Evolutionary conservation across 2,113 vertebrate species (phyloP), one percentile per base, ranked within the genome.

Genomic region (Anarhynchus alexandrinus): DNA sequence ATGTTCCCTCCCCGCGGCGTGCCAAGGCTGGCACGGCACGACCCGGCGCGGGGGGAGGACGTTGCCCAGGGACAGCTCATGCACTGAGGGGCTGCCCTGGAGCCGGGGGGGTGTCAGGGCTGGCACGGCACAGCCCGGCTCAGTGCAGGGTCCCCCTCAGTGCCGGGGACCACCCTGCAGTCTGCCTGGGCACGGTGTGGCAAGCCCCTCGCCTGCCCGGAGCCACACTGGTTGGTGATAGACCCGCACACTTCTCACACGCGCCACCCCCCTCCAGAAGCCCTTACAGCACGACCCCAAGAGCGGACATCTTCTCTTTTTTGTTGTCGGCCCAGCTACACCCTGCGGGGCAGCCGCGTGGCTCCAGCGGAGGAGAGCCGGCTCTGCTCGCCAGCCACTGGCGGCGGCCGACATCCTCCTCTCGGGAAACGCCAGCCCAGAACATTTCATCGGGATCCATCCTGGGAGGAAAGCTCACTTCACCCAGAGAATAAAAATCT

Each of bases 1-100:
- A 49, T 11, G 2, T 10, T 34, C 30, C 38, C 36, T 47, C 18
- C 47, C 11, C 0, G 0, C 0, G 0, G n/a, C 3, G 1, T 11
- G 62, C 70, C 78, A 88, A 69, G 65, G 58, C 20, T 0, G 57
- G 69, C 82, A 58, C 10, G n/a, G n/a, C n/a, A n/a, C n/a, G n/a
- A n/a, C 26, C 34, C 0, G 0, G 55, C 64, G 17, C 2, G 1
- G 72, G n/a, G 45, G 67, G 21, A 67, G 11, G 27, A 77, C 0
- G 2, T 21, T 69, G 32, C 34, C 73, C 66, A 42, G 38, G 36
- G 58, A 23, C 49, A 7, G 49, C 49, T 51, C 49, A 25, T 22
- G 12, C 11, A 12, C 22, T 20, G 49, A 49, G 49, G 36, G 45
- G 52, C 47, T 18, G 26, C 19, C n/a, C 57, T 1, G 1, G 70